These are phyloP conservation scores for Nasonia longicornis DNA, from an alignment of 1,140 invertebrate genomes.

Conservation along the genomic window DNA sequence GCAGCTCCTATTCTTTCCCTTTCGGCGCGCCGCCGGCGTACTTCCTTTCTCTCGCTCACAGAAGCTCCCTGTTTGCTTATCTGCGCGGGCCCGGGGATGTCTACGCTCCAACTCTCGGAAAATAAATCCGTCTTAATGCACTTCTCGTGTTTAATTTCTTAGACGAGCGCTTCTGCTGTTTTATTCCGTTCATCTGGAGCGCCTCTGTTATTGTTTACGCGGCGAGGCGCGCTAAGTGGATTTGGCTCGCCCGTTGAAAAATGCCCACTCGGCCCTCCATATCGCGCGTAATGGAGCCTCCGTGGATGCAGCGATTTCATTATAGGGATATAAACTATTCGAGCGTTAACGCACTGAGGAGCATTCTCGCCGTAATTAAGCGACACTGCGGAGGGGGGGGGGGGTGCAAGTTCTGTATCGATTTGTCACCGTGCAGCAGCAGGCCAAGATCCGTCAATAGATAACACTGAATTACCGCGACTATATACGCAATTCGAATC, in stretches of 20 bases:
- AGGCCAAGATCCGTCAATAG: not conserved
- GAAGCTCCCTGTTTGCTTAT: slow-evolving; percentile 28
- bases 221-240: not conserved
- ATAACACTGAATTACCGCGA: slow-evolving; percentile 22
- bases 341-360: not conserved
- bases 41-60: not conserved
- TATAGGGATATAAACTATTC: not conserved
- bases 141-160: slow-evolving; percentile 45
- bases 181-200: not conserved
- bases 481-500: slow-evolving; percentile 7
- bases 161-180: not conserved
- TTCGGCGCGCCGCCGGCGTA: not conserved
- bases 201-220: slow-evolving; percentile 25
- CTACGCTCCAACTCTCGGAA: not conserved
- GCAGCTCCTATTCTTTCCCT: slow-evolving; percentile 27
- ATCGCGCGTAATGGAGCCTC: not conserved
- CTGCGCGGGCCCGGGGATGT: not conserved
- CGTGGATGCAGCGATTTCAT: not conserved
- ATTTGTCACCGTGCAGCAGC: not conserved
- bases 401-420: not conserved
- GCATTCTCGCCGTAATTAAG: not conserved
- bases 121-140: slow-evolving; percentile 44
- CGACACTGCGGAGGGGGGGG: too few relatives aligned
- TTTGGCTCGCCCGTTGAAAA: not conserved
- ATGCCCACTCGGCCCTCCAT: not conserved